phyloP scores from a whole-genome alignment of 35 echinoderm and acorn worm species.

The Lytechinus variegatus region DNA sequence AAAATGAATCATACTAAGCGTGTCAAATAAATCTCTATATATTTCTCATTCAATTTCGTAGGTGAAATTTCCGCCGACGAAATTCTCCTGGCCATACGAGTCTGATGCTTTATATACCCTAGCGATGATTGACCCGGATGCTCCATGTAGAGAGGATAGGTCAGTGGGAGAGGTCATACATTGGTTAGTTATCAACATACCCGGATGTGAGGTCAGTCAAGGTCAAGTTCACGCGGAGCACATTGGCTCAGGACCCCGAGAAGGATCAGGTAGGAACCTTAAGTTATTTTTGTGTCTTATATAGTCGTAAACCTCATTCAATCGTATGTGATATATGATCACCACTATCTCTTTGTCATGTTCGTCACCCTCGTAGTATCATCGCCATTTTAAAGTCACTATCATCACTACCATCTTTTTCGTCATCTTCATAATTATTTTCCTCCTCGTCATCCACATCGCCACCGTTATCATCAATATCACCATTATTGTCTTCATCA shows the following conservation, averaged over 20 bases:
- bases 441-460: too few relatives aligned
- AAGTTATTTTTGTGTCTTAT: too few relatives aligned
- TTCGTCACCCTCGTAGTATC: too few relatives aligned
- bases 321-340: too few relatives aligned
- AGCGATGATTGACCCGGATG: slow-evolving; percentile 95
- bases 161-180: slow-evolving; percentile 73
- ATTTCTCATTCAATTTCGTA: neutral
- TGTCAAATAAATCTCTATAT: neutral
- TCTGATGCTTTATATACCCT: slow-evolving; percentile 76
- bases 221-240: slow-evolving; percentile 68
- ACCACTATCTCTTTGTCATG: too few relatives aligned
- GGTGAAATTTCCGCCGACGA: slow-evolving; percentile 76
- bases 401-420: too few relatives aligned
- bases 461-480: too few relatives aligned
- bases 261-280: slow-evolving; percentile 52
- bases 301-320: too few relatives aligned
- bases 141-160: slow-evolving; percentile 61
- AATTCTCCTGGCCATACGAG: slow-evolving; percentile 74
- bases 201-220: slow-evolving; percentile 70
- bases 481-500: too few relatives aligned
- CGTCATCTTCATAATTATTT: too few relatives aligned
- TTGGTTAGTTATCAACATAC: slow-evolving; percentile 80
- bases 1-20: neutral
- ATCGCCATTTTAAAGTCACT: too few relatives aligned
- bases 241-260: slow-evolving; percentile 66